Conservation (phyloP, 2,888 invertebrate species). For the Hartigia nigra region DNA sequence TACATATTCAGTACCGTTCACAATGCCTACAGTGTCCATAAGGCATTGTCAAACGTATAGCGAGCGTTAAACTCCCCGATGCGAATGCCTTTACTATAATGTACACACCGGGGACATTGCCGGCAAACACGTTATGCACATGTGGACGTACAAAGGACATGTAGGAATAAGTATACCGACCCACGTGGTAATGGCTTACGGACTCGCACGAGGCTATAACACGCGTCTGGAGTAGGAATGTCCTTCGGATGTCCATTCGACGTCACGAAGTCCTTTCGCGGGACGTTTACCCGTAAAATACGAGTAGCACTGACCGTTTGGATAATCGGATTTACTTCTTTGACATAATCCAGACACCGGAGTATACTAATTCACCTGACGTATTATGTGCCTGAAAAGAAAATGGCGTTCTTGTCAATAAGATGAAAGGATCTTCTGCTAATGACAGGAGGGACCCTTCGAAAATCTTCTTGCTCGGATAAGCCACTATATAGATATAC, state of each 20-base stretch:
- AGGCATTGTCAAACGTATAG: conserved; percentile 47
- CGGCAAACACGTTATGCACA: conserved; percentile 23
- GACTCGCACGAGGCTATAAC: not conserved
- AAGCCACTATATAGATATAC: not conserved
- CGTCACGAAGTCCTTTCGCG: not conserved
- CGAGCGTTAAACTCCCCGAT: conserved; percentile 53
- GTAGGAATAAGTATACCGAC: not conserved
- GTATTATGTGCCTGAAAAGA: not conserved
- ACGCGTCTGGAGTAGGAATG: not conserved
- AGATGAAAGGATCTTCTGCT: not conserved
- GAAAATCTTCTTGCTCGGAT: not conserved
- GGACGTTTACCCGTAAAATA: not conserved
- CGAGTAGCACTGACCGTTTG: not conserved
- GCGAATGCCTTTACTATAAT: conserved; percentile 20
- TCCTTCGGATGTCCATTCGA: not conserved
- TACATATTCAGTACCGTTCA: conserved; percentile 50
- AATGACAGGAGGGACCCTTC: not conserved
- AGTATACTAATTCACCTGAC: not conserved
- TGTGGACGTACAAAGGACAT: not conserved
- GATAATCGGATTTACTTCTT: not conserved
- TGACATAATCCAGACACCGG: not conserved
- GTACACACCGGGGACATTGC: conserved; percentile 13
- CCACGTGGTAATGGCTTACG: not conserved
- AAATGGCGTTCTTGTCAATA: not conserved
- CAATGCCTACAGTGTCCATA: conserved; percentile 53